Evolutionary conservation across 1,140 invertebrate genomes (phyloP).

Genomic region (Pectinophora gossypiella): DNA sequence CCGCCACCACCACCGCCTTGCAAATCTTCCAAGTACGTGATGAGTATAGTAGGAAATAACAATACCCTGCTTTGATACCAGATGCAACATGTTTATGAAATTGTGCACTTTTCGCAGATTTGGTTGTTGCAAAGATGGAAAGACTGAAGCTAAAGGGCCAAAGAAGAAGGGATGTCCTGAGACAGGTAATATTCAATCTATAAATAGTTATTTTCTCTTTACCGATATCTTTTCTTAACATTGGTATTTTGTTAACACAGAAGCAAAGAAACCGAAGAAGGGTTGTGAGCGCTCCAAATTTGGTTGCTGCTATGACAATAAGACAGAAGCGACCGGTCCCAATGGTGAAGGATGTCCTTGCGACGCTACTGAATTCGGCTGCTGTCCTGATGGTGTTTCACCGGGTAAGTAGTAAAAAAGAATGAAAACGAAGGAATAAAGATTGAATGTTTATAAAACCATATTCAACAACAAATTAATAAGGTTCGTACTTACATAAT

Average conservation of each 20-base stretch:
- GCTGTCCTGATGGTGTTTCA: slow-evolving; percentile 90
- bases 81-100: neutral
- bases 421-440: too few relatives aligned
- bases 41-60: neutral
- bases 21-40: slow-evolving; percentile 77
- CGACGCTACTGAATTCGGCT: slow-evolving; percentile 85
- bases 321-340: slow-evolving; percentile 82
- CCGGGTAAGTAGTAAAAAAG: too few relatives aligned
- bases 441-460: too few relatives aligned
- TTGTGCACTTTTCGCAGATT: slow-evolving; percentile 58
- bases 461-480: too few relatives aligned
- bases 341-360: slow-evolving; percentile 87
- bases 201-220: neutral
- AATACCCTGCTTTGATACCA: too few relatives aligned
- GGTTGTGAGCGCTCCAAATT: slow-evolving; percentile 78
- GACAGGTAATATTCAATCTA: slow-evolving; percentile 31
- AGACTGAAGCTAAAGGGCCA: slow-evolving; percentile 81
- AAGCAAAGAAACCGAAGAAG: slow-evolving; percentile 8
- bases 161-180: slow-evolving; percentile 79
- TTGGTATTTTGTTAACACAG: neutral
- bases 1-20: slow-evolving; percentile 81
- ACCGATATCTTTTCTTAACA: neutral
- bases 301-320: slow-evolving; percentile 87
- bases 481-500: too few relatives aligned
- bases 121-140: slow-evolving; percentile 88